A percentile compares a stretch with the other conserved stretches of the same genome.
These are phyloP conservation scores for Drosophila sturtevanti DNA, from an alignment of 1,140 invertebrate genomes.

Conservation along the genomic window DNA sequence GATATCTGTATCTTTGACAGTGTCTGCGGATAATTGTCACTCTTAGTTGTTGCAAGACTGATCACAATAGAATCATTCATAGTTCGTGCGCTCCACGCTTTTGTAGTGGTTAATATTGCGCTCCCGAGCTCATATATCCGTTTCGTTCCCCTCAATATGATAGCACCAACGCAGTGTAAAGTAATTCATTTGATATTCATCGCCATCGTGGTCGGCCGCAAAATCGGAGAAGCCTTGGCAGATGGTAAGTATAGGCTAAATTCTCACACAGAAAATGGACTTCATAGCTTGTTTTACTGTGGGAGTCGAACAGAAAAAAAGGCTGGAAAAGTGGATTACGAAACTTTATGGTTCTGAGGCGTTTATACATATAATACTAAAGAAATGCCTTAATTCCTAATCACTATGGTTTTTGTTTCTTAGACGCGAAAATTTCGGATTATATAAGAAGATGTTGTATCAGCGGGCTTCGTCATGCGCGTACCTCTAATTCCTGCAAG, in stretches of 20 bases:
- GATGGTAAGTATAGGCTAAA: neutral
- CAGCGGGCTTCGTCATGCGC: conserved; percentile 60
- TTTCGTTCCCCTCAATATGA: neutral
- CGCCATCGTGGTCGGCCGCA: neutral
- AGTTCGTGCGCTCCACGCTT: neutral
- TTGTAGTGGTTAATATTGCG: neutral
- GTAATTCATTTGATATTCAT: conserved; percentile 4
- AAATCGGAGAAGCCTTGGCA: neutral
- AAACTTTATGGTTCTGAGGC: too few species aligned
- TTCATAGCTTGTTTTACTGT: too few species aligned
- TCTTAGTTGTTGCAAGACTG: neutral
- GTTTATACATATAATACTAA: too few species aligned
- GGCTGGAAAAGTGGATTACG: too few species aligned
- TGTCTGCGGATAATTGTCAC: neutral
- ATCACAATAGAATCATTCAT: conserved; percentile 4
- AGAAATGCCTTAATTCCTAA: neutral
- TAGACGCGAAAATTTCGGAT: conserved; percentile 52
- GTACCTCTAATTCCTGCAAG: conserved; percentile 43
- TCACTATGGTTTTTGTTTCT: neutral
- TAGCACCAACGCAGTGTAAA: neutral
- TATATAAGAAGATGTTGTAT: conserved; percentile 76
- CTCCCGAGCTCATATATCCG: neutral
- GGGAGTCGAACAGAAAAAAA: too few species aligned
- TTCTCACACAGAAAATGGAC: too few species aligned
- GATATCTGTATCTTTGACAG: conserved; percentile 2